Base-by-base conservation (phyloP, 2,797 vertebrate species). In the Miichthys miiuy region DNA sequence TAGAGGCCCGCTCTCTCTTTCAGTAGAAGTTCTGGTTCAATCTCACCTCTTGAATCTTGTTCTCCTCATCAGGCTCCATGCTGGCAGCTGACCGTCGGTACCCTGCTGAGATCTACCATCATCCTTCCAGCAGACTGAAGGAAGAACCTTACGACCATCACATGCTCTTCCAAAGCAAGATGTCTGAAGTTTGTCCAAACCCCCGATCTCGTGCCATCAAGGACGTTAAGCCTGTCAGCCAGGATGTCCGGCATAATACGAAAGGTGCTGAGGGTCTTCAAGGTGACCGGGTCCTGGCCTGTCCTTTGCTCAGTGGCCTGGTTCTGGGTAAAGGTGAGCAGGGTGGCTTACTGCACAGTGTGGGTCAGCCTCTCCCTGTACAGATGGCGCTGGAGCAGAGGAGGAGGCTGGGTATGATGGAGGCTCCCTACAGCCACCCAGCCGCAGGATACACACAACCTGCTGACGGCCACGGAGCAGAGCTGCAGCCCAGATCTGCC, bases 331-430 rank as follows among this genome's bases (percentile, higher is more conserved):
- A 95, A 83, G 81, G 91, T 74, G 94, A 95, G 72, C 95, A 95
- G 80, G 54, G 91, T 16, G 93, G 94, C 55, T 83, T 89, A 54
- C 72, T 95, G 70, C 93, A 93, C 79, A 81, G 90, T 17, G 70
- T 94, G 20, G 84, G 88, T 74, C 95, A 95, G 63, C 89, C 95
- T 62, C 80, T 96, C 56, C 96, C 96, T 7, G 75, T 95, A 88
- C 94, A 96, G 76, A 81, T 95, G 14, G 91, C 89, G 4, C 94
- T 96, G 41, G 96, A 97, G 91, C 96, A 95, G 80, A 88, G 94
- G 46, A 89, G 93, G 68, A 94, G 95, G 89, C 87, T 96, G 76
- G 94, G 94, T 3, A 85, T 91, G 92, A 94, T 93, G 62, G 96
- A 96, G 17, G 84, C 94, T 23, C 94, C 92, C 27, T 94, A 94